Evolutionary conservation across 2,797 vertebrate genomes (phyloP).

Genomic region (Masticophis lateralis): DNA sequence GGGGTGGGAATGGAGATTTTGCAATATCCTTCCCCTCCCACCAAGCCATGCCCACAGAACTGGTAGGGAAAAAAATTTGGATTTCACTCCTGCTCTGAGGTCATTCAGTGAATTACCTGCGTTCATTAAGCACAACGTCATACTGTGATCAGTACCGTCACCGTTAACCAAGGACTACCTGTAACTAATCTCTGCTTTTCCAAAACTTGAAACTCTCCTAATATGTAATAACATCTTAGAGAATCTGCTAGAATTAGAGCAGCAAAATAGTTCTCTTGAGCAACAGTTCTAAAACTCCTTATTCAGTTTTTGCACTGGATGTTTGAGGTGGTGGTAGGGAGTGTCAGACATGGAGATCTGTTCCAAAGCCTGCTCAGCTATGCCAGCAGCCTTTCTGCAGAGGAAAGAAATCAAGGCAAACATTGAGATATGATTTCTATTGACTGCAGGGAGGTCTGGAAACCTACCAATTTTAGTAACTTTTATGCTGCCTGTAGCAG

Average conservation of each 20-base stretch:
- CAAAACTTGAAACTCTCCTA: neutral
- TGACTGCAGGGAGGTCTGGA: conserved; percentile 48
- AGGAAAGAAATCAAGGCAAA: conserved; percentile 49
- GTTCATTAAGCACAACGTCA: neutral
- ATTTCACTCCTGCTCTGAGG: neutral
- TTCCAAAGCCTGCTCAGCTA: conserved; percentile 42
- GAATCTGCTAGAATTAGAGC: conserved; percentile 1
- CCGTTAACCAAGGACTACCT: neutral
- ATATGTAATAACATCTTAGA: neutral
- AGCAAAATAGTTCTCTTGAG: neutral
- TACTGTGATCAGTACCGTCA: too few species aligned
- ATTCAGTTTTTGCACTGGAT: conserved; percentile 4
- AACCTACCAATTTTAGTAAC: conserved; percentile 60
- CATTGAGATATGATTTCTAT: conserved; percentile 55
- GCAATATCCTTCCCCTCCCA: too few species aligned
- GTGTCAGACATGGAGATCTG: conserved; percentile 32
- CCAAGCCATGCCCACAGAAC: too few species aligned
- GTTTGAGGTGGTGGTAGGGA: neutral
- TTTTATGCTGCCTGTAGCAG: conserved; percentile 52
- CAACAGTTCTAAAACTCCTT: neutral
- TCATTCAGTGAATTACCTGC: neutral
- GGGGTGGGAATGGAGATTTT: too few species aligned
- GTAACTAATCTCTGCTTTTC: neutral
- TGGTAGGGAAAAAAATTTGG: too few species aligned
- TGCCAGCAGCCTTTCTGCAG: conserved; percentile 53